Evolutionary conservation across 2,113 vertebrate species (phyloP).

Genomic region (Paramisgurnus dabryanus): DNA sequence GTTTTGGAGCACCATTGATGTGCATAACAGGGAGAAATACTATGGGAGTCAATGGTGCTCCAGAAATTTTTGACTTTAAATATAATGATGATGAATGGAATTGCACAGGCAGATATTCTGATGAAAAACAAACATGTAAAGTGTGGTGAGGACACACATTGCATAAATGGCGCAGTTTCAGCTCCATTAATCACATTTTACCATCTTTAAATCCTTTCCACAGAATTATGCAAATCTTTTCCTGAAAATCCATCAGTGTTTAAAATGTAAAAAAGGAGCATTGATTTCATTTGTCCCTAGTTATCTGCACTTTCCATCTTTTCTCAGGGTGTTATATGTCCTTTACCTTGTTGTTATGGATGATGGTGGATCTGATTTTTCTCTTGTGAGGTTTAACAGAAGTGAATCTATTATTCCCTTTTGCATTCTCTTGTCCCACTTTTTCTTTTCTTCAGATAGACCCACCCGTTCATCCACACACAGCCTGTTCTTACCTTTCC

Average conservation of each 20-base stretch:
- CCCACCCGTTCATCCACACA: not conserved
- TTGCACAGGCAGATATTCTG: too few relatives aligned
- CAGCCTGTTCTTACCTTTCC: not conserved
- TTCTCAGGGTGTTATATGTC: conserved; percentile 7
- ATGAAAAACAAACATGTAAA: too few relatives aligned
- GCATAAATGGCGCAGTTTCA: not conserved
- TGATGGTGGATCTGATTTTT: conserved; percentile 14
- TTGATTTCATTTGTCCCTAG: not conserved
- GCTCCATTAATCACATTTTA: conserved; percentile 3
- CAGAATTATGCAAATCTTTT: not conserved
- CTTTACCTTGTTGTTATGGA: not conserved
- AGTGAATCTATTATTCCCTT: conserved; percentile 27
- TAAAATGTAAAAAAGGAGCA: not conserved
- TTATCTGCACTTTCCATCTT: not conserved
- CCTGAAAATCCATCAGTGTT: not conserved
- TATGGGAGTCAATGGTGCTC: too few relatives aligned
- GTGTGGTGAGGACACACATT: not conserved
- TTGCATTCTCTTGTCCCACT: conserved; percentile 9
- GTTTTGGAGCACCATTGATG: too few relatives aligned
- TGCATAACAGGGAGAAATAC: too few relatives aligned
- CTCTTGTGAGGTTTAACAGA: conserved; percentile 1
- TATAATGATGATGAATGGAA: too few relatives aligned
- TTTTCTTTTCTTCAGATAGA: conserved; percentile 28
- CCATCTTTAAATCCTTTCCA: conserved; percentile 1
- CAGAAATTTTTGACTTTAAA: too few relatives aligned